These are phyloP conservation scores for Dissostichus mawsoni DNA, from an alignment of 2,113 vertebrate species.

Conservation along the genomic window DNA sequence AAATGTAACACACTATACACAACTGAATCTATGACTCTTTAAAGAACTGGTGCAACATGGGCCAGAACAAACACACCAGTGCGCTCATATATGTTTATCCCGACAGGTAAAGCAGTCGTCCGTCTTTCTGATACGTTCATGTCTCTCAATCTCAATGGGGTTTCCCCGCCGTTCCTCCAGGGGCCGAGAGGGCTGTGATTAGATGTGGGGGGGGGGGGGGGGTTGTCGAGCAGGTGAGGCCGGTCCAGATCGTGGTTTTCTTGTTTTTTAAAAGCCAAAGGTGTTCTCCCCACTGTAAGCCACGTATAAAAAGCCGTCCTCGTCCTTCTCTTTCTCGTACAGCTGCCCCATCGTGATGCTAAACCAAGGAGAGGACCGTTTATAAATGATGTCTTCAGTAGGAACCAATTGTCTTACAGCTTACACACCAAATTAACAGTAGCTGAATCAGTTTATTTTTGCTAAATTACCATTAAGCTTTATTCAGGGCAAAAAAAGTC, in stretches of 20 bases:
- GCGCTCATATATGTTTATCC: constrained; percentile 23
- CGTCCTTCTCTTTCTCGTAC: constrained; percentile 97
- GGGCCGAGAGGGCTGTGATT: constrained; percentile 57
- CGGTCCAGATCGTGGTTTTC: constrained; percentile 41
- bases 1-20: constrained; percentile 48
- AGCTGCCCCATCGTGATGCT: constrained; percentile 99
- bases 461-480: no score
- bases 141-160: constrained; percentile 39
- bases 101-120: constrained; percentile 29
- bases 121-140: constrained; percentile 25
- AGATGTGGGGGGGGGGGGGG: constrained; percentile 40
- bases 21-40: constrained; percentile 46
- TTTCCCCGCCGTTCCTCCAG: constrained; percentile 43
- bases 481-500: no score
- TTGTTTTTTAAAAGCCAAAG: constrained; percentile 87
- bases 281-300: constrained; percentile 98
- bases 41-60: constrained; percentile 46
- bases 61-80: constrained; percentile 41
- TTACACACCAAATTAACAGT: no score
- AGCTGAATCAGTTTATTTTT: no score
- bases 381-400: no score
- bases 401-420: no score
- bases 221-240: constrained; percentile 19
- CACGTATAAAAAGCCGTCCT: constrained; percentile 98
- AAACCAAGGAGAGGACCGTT: constrained; percentile 38